Base-by-base conservation (phyloP, 1,140 invertebrate genomes). In the Sinella curviseta region DNA sequence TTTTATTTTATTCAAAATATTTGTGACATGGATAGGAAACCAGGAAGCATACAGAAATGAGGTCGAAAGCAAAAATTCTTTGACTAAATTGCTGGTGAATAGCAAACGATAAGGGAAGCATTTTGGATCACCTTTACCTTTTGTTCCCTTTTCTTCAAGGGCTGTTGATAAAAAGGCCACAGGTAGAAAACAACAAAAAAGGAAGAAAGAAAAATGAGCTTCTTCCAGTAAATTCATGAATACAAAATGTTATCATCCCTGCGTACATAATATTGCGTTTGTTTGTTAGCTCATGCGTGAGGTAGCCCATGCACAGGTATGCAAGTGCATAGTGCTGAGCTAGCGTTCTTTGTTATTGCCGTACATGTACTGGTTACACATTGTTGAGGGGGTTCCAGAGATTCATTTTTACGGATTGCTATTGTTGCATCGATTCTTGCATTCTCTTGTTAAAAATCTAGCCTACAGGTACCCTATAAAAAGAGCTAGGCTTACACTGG, bases 121-220 rank as follows among this genome's bases (percentile, higher is more conserved):
- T 65, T 65, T n/a, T 65, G 8, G 57, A 65, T 48, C 8, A 60
- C 8, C 4, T 60, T 26, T 48, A 48, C 39, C 39, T 48, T 48
- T 48, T 60, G 57, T 14, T 16, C 57, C 57, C 24, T 26, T 8
- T 48, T 48, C 17, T 48, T 48, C 17, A 17, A 17, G 57, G 24
- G 17, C 39, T 48, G 39, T 17, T 17, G 4, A 48, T 17, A 60
- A 17, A 12, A 3, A 16, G 14, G 24, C 28, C 65, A 70, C 65
- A 70, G 31, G 65, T 70, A 70, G 65, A 70, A 65, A 65, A 65
- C 16, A 65, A 65, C 31, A 70, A 70, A 24, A 70, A 70, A 70
- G 65, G 24, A 60, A 26, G 57, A 12, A 17, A 60, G 12, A 17
- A 60, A 26, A 26, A 26, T 14, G 8, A 60, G 14, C 12, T 60